Percentiles rank a stretch among this genome's conserved stretches.
Conservation (phyloP, 2,888 invertebrate genomes). For the Hyles lineata region DNA sequence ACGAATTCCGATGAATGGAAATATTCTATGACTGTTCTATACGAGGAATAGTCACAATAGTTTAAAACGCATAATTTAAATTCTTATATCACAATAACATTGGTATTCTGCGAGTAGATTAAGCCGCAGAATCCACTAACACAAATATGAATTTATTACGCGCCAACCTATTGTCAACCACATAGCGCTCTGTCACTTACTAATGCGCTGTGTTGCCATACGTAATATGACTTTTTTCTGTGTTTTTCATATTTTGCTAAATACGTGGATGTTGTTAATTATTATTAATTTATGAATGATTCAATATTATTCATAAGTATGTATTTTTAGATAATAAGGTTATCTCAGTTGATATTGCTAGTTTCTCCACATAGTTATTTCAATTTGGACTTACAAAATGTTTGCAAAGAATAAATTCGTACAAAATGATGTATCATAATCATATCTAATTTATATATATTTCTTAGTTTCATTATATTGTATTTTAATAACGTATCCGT, state of each 20-base stretch:
- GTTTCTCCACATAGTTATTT: no score
- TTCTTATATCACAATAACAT: constrained; percentile 1
- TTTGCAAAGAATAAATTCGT: no score
- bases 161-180: constrained; percentile 28
- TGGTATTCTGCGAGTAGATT: constrained; percentile 19
- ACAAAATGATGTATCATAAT: no score
- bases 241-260: background rate
- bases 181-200: constrained; percentile 18
- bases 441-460: no score
- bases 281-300: background rate
- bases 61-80: constrained; percentile 9
- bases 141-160: constrained; percentile 30
- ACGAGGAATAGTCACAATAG: background rate
- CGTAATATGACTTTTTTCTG: background rate
- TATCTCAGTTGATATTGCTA: no score
- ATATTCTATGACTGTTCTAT: background rate
- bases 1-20: background rate
- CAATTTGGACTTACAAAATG: no score
- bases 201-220: constrained; percentile 18
- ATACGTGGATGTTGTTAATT: background rate
- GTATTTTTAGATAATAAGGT: no score
- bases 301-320: no score
- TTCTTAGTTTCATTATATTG: no score
- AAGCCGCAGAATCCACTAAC: constrained; percentile 8
- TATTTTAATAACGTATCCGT: no score